Percentiles rank a stretch among this genome's conserved stretches.
Conservation (phyloP, 2,113 vertebrate species). For the Poeciliopsis prolifica region DNA sequence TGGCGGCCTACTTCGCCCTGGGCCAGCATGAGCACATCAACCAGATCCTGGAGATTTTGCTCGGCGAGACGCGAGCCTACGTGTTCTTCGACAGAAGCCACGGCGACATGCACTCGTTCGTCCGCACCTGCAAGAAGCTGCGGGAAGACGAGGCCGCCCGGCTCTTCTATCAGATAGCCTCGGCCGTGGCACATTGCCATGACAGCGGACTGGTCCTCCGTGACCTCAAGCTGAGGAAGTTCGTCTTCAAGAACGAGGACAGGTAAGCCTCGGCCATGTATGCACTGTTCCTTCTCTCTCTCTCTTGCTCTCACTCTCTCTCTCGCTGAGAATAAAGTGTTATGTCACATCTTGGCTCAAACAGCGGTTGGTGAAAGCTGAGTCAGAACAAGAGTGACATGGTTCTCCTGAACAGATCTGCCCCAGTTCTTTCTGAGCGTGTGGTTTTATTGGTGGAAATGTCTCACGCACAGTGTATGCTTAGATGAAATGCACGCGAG, state of each 20-base stretch:
- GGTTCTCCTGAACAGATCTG: conserved; percentile 36
- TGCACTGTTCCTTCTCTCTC: not conserved
- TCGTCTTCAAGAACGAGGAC: conserved; percentile 97
- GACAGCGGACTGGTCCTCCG: conserved; percentile 95
- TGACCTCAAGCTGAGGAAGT: conserved; percentile 97
- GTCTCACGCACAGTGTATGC: not conserved
- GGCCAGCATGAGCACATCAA: conserved; percentile 96
- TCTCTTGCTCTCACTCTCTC: not conserved
- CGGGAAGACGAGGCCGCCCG: conserved; percentile 96
- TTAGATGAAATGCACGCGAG: not conserved
- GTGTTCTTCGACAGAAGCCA: conserved; percentile 97
- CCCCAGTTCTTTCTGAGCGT: conserved; percentile 23
- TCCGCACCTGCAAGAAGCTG: conserved; percentile 98
- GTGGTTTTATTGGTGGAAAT: conserved; percentile 4
- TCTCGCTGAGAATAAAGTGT: conserved; percentile 1
- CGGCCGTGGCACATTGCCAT: conserved; percentile 97
- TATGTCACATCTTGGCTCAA: conserved; percentile 39
- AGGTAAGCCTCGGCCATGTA: conserved; percentile 80
- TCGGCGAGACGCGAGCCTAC: conserved; percentile 95
- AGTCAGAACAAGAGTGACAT: conserved; percentile 20
- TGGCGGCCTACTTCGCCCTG: conserved; percentile 96
- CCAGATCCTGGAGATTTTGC: conserved; percentile 96
- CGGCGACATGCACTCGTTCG: conserved; percentile 99
- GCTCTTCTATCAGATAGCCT: conserved; percentile 97
- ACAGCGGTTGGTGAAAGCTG: conserved; percentile 17